A percentile compares a stretch with the other conserved stretches of the same genome.
Conservation (phyloP, 1,140 invertebrate genomes). For the Papilio helenus region DNA sequence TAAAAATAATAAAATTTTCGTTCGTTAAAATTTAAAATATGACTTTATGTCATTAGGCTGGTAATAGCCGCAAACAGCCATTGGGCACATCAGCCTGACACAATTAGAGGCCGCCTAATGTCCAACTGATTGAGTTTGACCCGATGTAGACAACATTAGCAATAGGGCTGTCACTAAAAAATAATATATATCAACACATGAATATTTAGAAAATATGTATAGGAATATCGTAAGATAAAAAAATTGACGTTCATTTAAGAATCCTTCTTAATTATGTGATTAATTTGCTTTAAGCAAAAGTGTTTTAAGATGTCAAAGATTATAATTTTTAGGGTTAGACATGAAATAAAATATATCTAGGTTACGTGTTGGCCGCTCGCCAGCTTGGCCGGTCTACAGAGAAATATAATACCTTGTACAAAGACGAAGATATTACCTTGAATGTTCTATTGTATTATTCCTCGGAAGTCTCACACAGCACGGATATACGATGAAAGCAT, state of each 20-base stretch:
- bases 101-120: slow-evolving; percentile 30
- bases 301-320: neutral
- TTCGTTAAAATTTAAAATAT: neutral
- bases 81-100: slow-evolving; percentile 14
- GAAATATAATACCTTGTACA: slow-evolving; percentile 9
- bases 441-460: neutral
- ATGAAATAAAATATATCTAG: neutral
- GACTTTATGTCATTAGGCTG: neutral
- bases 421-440: slow-evolving; percentile 2
- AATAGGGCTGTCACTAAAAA: slow-evolving; percentile 15
- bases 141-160: slow-evolving; percentile 17
- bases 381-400: neutral
- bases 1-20: neutral
- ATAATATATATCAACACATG: neutral
- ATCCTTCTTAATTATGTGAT: too few relatives aligned
- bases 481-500: neutral
- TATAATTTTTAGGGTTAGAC: neutral
- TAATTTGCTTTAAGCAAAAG: too few relatives aligned
- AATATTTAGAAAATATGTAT: neutral
- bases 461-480: neutral
- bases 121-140: slow-evolving; percentile 25
- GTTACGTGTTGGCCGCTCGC: neutral
- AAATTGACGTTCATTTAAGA: too few relatives aligned
- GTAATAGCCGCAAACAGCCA: slow-evolving; percentile 1
- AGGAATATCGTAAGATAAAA: too few relatives aligned